Evolutionary conservation across 2,797 vertebrate species (phyloP).

Genomic region (Crenuchus spilurus): DNA sequence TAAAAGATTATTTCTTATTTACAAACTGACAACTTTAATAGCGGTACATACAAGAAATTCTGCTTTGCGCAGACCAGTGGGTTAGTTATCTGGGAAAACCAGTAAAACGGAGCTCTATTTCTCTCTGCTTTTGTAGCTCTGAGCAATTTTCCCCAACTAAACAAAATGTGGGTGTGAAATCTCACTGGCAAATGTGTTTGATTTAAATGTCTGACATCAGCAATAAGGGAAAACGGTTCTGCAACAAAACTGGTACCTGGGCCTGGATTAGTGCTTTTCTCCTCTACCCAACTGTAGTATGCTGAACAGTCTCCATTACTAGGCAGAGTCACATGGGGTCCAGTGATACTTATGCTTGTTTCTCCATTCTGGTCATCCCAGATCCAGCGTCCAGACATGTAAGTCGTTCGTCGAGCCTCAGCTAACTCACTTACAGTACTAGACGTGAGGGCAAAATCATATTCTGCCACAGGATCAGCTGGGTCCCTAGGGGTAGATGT

Average conservation of each 20-base stretch:
- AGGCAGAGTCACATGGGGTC: constrained; percentile 88
- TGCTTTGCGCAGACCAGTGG: too few species aligned
- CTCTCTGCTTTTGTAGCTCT: too few species aligned
- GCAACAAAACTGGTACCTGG: constrained; percentile 79
- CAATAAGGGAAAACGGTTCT: not conserved
- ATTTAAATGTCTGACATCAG: not conserved
- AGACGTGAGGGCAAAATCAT: constrained; percentile 87
- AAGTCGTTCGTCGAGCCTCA: constrained; percentile 92
- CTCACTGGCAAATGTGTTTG: not conserved
- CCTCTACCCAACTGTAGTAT: constrained; percentile 95
- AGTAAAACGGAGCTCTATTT: too few species aligned
- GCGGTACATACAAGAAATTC: too few species aligned
- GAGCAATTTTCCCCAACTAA: too few species aligned
- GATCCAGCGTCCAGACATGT: constrained; percentile 95
- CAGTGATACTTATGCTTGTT: constrained; percentile 94
- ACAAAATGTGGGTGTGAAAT: too few species aligned
- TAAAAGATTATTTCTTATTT: too few species aligned
- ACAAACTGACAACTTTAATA: too few species aligned
- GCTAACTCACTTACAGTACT: constrained; percentile 97
- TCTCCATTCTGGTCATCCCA: constrained; percentile 97
- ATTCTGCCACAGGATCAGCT: constrained; percentile 83
- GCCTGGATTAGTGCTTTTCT: constrained; percentile 90
- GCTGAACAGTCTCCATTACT: constrained; percentile 96
- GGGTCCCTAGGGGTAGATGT: constrained; percentile 80
- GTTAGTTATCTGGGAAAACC: too few species aligned